Base-by-base conservation (phyloP, 2,888 invertebrate species). In the Sarcophaga variegata region DNA sequence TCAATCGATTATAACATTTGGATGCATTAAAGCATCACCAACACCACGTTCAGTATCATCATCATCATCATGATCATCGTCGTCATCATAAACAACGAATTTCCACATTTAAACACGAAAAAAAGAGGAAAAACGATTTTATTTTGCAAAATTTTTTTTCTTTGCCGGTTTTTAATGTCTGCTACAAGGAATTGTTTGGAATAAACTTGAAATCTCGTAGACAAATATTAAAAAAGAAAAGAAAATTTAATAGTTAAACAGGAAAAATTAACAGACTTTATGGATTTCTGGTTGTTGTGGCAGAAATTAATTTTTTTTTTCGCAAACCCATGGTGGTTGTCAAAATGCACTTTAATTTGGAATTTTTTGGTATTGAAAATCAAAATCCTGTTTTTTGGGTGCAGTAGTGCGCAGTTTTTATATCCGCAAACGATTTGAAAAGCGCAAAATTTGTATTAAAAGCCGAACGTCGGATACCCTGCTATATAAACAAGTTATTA, bases 1-100 rank as follows among this genome's bases (percentile, higher is more conserved):
- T 47, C 47, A 76, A 25, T 54, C 66, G 83, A 87, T 87, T 87
- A 84, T 81, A 84, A 71, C 81, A 87, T 86, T 62, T 80, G 17
- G 80, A 74, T 67, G 76, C 27, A 79, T 81, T 83, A 78, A 85
- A 20, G 11, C 67, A 47, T 67, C 67, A 67, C 47, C 4, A 17
- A 54, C 54, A 12, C 17, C 14, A 14, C 8, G 22, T 1, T 22
- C 49, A 14, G 0, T 14, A 49, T 49, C 54, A 54, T 54, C 54
- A 54, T 54, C 49, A 49, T 14, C 37, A 37, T 37, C 37, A 37
- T 37, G 37, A 37, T 37, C 6, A 37, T 6, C 37, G 2, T 37
- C 37, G 37, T 37, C 37, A 37, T 37, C 37, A 37, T 37, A 37
- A 37, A 10, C 37, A 37, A 37, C 37, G 37, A 37, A 37, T 37